Evolutionary conservation across 1,140 invertebrate species (phyloP).

Genomic region (Drosophila suzukii): DNA sequence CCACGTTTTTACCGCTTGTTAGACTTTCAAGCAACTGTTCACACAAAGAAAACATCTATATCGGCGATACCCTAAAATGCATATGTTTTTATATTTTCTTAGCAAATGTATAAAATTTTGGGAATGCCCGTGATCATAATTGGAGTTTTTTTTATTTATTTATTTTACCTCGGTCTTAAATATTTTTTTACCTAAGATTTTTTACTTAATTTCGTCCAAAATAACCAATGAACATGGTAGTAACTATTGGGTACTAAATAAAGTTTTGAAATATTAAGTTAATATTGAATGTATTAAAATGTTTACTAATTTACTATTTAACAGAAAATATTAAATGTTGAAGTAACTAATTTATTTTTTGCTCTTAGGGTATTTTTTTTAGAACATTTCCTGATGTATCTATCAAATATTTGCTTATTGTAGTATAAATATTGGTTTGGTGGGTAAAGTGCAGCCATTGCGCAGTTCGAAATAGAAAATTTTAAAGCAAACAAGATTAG

Average conservation of each 20-base stretch:
- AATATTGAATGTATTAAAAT: too few relatives aligned
- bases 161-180: neutral
- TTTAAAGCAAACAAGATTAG: neutral
- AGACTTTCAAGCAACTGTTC: slow-evolving; percentile 19
- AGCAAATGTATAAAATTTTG: slow-evolving; percentile 15
- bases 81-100: slow-evolving; percentile 16
- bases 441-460: slow-evolving; percentile 3
- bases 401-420: neutral
- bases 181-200: neutral
- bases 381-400: neutral
- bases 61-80: neutral
- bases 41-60: slow-evolving; percentile 1
- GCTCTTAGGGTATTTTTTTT: neutral
- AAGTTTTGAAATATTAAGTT: too few relatives aligned
- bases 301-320: too few relatives aligned
- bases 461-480: neutral
- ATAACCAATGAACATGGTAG: too few relatives aligned
- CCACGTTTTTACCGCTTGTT: slow-evolving; percentile 8
- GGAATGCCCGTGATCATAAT: slow-evolving; percentile 8
- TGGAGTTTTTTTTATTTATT: neutral
- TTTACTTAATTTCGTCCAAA: neutral
- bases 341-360: neutral
- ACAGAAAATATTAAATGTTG: too few relatives aligned
- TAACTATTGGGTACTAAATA: too few relatives aligned
- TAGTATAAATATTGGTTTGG: neutral